phyloP scores from a whole-genome alignment of 2,797 vertebrate genomes.

The Halcyon smyrnensis region DNA sequence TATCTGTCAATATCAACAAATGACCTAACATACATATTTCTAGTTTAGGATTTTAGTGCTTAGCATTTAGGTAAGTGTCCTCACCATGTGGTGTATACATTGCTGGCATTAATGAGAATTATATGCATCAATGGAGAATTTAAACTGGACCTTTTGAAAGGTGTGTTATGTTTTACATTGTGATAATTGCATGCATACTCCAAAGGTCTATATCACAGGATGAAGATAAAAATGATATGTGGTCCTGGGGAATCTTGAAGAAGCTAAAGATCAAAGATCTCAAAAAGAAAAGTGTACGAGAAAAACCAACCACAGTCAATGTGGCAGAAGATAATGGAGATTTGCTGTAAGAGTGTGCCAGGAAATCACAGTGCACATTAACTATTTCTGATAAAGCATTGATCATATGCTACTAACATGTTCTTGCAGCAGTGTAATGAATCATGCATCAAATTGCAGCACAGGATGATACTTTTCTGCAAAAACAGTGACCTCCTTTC shows the following conservation, averaged over 20 bases:
- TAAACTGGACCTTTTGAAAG: background rate
- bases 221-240: constrained; percentile 80
- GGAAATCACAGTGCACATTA: constrained; percentile 69
- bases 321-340: constrained; percentile 87
- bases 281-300: constrained; percentile 85
- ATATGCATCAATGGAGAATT: background rate
- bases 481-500: constrained; percentile 22
- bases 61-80: background rate
- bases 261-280: constrained; percentile 86
- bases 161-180: constrained; percentile 36
- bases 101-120: background rate
- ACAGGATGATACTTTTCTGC: constrained; percentile 15
- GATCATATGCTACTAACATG: constrained; percentile 74
- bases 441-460: constrained; percentile 25
- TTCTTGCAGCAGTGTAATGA: constrained; percentile 63
- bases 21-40: background rate
- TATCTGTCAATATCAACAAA: background rate
- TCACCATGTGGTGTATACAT: background rate
- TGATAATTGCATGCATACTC: constrained; percentile 77
- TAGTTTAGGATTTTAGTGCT: background rate
- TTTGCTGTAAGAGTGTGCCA: constrained; percentile 86
- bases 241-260: constrained; percentile 86
- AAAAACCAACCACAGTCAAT: constrained; percentile 78
- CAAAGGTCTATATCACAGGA: constrained; percentile 81
- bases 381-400: constrained; percentile 75